phyloP scores from a whole-genome alignment of 92 coral and sea anemone species.

The Zoanthus sansibaricus region DNA sequence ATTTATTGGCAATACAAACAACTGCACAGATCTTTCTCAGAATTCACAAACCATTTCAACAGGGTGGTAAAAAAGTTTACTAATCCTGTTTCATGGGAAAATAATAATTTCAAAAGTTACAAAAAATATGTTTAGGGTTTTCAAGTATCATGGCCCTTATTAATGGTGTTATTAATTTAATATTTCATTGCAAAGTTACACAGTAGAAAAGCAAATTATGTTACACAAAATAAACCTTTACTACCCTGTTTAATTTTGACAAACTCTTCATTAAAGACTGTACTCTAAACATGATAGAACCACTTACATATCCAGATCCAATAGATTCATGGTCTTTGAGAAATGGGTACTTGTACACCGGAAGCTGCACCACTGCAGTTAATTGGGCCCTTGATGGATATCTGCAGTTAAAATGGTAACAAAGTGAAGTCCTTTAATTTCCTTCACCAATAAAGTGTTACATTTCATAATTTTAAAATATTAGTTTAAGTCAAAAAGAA shows the following conservation, averaged over 20 bases:
- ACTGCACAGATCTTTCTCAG: too few relatives aligned
- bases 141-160: not conserved
- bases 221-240: conserved; percentile 13
- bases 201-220: not conserved
- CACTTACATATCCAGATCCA: conserved; percentile 30
- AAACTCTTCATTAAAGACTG: not conserved
- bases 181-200: not conserved
- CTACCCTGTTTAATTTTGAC: conserved; percentile 7
- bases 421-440: conserved; percentile 15
- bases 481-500: not conserved
- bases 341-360: not conserved
- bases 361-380: conserved; percentile 15
- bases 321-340: conserved; percentile 26
- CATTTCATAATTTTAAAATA: not conserved
- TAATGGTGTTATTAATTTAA: not conserved
- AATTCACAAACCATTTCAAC: too few relatives aligned
- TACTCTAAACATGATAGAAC: conserved; percentile 11
- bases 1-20: too few relatives aligned
- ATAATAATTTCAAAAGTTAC: too few relatives aligned
- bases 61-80: too few relatives aligned
- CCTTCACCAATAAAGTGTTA: not conserved
- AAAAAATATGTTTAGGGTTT: too few relatives aligned
- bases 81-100: too few relatives aligned
- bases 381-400: conserved; percentile 16
- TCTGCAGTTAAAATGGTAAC: conserved; percentile 16